These are phyloP conservation scores for Aphodius sticticus DNA, from an alignment of 2,888 invertebrate genomes.

Conservation along the genomic window DNA sequence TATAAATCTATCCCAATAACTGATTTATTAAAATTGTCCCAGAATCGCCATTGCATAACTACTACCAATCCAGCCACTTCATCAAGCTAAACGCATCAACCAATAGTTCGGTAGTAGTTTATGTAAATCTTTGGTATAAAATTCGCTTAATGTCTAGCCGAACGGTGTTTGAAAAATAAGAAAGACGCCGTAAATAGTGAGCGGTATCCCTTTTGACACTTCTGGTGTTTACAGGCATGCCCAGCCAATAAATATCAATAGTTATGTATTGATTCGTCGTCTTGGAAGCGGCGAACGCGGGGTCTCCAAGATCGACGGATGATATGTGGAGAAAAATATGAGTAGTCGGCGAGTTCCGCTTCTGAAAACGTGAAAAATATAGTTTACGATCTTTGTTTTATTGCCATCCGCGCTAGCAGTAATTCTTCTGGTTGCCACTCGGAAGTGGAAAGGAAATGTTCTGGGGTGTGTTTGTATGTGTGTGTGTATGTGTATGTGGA, in stretches of 20 bases:
- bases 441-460: background rate
- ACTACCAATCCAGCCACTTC: too few relatives aligned
- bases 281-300: background rate
- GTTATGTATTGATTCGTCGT: conserved; percentile 36
- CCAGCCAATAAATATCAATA: conserved; percentile 42
- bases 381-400: conserved; percentile 34
- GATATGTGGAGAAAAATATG: background rate
- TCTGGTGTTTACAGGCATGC: conserved; percentile 39
- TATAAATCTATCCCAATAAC: too few relatives aligned
- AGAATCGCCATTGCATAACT: too few relatives aligned
- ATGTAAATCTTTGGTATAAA: background rate
- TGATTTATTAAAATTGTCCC: too few relatives aligned
- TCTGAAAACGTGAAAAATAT: conserved; percentile 34
- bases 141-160: background rate
- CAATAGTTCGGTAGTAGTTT: too few relatives aligned
- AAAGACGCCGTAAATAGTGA: conserved; percentile 27
- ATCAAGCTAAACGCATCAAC: too few relatives aligned
- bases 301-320: background rate
- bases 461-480: background rate
- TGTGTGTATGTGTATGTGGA: background rate
- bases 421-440: background rate
- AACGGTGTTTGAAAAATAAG: background rate
- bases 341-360: background rate
- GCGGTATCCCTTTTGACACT: conserved; percentile 39
- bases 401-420: conserved; percentile 20